Conservation (phyloP, 2,888 invertebrate genomes). For the Tinea semifulvella region DNA sequence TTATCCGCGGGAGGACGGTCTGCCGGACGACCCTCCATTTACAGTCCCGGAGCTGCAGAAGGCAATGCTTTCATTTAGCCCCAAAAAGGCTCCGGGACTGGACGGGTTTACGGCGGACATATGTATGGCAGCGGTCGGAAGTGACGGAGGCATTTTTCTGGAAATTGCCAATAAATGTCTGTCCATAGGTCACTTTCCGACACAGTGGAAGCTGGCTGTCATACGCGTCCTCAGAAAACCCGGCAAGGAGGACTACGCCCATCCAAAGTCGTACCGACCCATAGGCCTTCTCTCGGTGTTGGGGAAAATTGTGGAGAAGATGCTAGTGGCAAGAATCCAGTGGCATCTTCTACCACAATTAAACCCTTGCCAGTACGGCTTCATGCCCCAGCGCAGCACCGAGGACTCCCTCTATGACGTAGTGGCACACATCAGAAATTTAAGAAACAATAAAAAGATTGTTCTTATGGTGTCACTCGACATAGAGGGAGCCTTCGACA, state of each 20-base stretch:
- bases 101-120: conserved; percentile 17
- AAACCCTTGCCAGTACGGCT: conserved; percentile 13
- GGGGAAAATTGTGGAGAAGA: too few species aligned
- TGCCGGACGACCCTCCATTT: conserved; percentile 13
- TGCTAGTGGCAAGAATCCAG: conserved; percentile 2
- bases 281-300: too few species aligned
- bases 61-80: conserved; percentile 10
- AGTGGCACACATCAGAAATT: background rate
- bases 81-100: conserved; percentile 17
- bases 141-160: background rate
- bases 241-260: too few species aligned
- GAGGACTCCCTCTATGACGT: conserved; percentile 14
- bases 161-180: conserved; percentile 14
- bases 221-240: too few species aligned
- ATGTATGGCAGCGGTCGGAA: background rate
- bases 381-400: conserved; percentile 14
- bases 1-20: background rate
- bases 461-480: conserved; percentile 13
- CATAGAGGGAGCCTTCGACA: conserved; percentile 10
- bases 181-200: background rate
- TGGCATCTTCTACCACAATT: conserved; percentile 1
- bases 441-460: background rate
- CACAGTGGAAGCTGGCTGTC: background rate
- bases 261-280: too few species aligned
- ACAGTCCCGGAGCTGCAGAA: conserved; percentile 7